These are phyloP conservation scores for Scrobipalpa costella DNA, from an alignment of 2,888 invertebrate genomes.

Conservation along the genomic window DNA sequence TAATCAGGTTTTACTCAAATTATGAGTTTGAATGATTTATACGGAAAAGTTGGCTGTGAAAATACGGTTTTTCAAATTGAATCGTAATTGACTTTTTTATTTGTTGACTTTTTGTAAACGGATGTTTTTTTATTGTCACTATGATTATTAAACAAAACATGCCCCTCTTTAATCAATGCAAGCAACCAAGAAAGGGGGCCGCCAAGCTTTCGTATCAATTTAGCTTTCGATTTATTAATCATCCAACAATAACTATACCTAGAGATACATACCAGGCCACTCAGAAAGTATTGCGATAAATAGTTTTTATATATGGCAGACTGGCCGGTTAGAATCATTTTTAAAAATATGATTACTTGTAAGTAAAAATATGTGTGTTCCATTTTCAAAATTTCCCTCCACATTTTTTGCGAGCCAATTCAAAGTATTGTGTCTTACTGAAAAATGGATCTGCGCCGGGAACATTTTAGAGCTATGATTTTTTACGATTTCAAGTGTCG, in stretches of 20 bases:
- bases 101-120: constrained; percentile 16
- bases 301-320: too few relatives aligned
- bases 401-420: too few relatives aligned
- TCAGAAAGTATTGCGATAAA: too few relatives aligned
- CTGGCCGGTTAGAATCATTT: too few relatives aligned
- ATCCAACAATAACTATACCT: background rate
- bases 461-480: too few relatives aligned
- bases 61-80: constrained; percentile 42
- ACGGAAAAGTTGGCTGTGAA: constrained; percentile 53
- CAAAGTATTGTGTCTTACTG: too few relatives aligned
- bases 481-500: too few relatives aligned
- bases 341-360: too few relatives aligned
- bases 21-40: constrained; percentile 70
- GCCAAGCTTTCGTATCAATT: background rate
- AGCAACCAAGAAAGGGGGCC: background rate
- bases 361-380: too few relatives aligned
- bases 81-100: constrained; percentile 31
- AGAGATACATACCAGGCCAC: too few relatives aligned
- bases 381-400: too few relatives aligned
- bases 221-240: background rate
- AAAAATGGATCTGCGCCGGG: too few relatives aligned
- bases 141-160: background rate
- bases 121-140: background rate
- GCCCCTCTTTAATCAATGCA: background rate
- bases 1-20: constrained; percentile 69